A percentile compares a stretch with the other conserved stretches of the same genome.
Conservation (phyloP, 2,797 vertebrate genomes). For the Masticophis lateralis region DNA sequence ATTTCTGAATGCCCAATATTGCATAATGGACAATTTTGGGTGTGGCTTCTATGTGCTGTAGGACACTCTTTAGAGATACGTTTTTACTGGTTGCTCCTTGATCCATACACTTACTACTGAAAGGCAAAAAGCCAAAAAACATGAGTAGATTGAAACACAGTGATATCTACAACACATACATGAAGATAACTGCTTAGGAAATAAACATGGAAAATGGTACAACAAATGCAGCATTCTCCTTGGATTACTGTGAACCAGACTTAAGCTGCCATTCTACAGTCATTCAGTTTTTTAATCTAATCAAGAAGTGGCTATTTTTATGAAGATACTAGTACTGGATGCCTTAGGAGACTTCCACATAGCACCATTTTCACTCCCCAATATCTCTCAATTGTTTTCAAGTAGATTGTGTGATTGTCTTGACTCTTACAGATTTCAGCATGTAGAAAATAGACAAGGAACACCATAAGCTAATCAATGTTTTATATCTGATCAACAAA, state of each 20-base stretch:
- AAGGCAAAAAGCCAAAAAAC: constrained; percentile 27
- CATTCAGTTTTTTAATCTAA: background rate
- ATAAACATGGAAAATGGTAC: background rate
- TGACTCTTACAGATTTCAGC: background rate
- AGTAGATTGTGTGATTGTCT: background rate
- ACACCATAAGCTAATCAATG: background rate
- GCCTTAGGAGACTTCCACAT: background rate
- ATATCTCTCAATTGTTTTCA: background rate
- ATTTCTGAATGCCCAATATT: constrained; percentile 87
- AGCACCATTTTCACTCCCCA: background rate
- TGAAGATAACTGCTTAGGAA: background rate
- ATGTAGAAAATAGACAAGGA: background rate
- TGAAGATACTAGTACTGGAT: too few species aligned
- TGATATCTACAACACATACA: background rate
- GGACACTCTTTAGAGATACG: constrained; percentile 86
- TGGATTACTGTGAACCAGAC: background rate
- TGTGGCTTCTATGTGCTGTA: constrained; percentile 92
- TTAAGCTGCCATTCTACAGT: background rate
- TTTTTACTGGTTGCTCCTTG: constrained; percentile 73
- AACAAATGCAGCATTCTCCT: background rate
- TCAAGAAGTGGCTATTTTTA: background rate
- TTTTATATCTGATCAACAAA: background rate
- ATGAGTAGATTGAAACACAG: background rate
- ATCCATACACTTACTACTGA: constrained; percentile 76
- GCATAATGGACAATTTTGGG: constrained; percentile 92